These are phyloP conservation scores for Zygaena filipendulae DNA, from an alignment of 2,888 invertebrate species.

Conservation along the genomic window DNA sequence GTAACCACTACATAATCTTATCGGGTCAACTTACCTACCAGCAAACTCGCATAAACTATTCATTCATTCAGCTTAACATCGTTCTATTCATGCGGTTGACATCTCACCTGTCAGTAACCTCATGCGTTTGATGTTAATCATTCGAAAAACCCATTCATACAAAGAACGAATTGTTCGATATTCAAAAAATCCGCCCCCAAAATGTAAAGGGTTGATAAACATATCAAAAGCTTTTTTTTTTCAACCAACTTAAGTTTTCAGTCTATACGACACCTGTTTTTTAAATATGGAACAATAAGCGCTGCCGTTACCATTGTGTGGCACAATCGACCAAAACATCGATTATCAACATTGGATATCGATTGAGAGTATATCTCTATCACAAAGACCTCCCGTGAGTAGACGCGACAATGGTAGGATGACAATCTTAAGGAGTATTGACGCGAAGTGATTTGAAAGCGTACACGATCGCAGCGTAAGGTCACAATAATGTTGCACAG, in stretches of 20 bases:
- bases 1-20: constrained; percentile 30
- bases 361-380: constrained; percentile 35
- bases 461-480: constrained; percentile 14
- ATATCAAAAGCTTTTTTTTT: constrained; percentile 53
- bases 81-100: constrained; percentile 50
- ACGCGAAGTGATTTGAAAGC: constrained; percentile 18
- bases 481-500: constrained; percentile 17
- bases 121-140: constrained; percentile 48
- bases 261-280: constrained; percentile 52
- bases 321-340: constrained; percentile 49
- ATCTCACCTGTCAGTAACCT: constrained; percentile 65
- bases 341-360: constrained; percentile 51
- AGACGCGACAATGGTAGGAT: constrained; percentile 23
- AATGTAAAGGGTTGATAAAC: constrained; percentile 60
- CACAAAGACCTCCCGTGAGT: constrained; percentile 49
- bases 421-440: constrained; percentile 19
- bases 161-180: constrained; percentile 44
- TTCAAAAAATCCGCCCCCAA: constrained; percentile 45
- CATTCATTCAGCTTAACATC: constrained; percentile 20
- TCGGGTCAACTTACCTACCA: constrained; percentile 41
- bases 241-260: constrained; percentile 24
- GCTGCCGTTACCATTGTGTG: constrained; percentile 41
- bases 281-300: constrained; percentile 37
- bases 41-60: constrained; percentile 29
- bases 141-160: constrained; percentile 51